Percentiles rank a stretch among this genome's conserved stretches.
phyloP scores from a whole-genome alignment of 1,140 invertebrate species.

The Limonius californicus region DNA sequence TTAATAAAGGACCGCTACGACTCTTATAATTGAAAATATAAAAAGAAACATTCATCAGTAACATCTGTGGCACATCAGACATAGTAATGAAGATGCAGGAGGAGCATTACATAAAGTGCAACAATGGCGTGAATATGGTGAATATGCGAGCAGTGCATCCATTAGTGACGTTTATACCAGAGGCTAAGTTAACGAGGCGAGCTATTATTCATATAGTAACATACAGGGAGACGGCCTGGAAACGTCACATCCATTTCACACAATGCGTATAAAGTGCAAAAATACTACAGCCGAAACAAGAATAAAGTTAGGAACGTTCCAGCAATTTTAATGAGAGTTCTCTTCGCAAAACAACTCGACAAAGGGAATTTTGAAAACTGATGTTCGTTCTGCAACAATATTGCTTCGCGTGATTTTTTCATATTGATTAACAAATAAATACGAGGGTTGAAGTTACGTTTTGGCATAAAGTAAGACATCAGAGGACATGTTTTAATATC shows the following conservation, averaged over 20 bases:
- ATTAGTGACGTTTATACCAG: neutral
- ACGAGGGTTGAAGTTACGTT: too few relatives aligned
- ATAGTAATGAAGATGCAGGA: conserved; percentile 1
- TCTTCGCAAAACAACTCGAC: neutral
- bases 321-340: neutral
- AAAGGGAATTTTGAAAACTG: neutral
- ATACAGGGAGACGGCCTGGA: neutral
- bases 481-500: neutral
- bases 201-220: too few relatives aligned
- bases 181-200: neutral
- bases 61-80: neutral
- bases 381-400: neutral
- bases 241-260: conserved; percentile 11
- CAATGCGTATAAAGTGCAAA: neutral
- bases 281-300: neutral
- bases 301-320: neutral
- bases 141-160: neutral
- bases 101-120: neutral
- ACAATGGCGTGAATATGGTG: neutral
- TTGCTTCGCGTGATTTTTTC: too few relatives aligned
- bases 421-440: too few relatives aligned
- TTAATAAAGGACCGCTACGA: too few relatives aligned
- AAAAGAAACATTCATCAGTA: neutral
- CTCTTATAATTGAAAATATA: too few relatives aligned
- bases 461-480: neutral